These are phyloP conservation scores for Cyanoderma ruficeps DNA, from an alignment of 2,113 vertebrate species.

Conservation along the genomic window DNA sequence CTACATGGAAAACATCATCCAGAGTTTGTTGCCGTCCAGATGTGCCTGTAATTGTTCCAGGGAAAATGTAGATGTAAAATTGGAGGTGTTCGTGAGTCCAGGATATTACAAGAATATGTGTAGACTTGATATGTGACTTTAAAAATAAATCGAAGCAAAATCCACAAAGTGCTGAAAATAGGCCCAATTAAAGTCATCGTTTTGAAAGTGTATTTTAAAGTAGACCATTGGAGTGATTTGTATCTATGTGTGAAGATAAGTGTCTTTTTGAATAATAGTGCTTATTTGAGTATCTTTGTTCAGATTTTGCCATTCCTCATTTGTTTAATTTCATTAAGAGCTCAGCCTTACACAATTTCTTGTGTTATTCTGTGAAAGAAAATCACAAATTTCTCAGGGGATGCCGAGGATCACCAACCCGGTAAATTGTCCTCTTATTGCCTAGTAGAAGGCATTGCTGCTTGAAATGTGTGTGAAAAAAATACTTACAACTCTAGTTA, in stretches of 20 bases:
- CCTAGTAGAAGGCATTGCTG: neutral
- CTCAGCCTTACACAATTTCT: neutral
- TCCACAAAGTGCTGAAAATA: neutral
- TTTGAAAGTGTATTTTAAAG: conserved; percentile 29
- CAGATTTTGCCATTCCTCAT: neutral
- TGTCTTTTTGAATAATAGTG: neutral
- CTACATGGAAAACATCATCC: neutral
- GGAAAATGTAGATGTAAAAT: neutral
- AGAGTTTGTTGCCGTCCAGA: neutral
- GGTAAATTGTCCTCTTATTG: neutral
- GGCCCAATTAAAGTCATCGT: neutral
- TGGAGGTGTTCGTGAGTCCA: neutral
- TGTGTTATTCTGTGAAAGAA: neutral
- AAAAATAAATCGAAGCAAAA: neutral
- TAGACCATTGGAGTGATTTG: neutral
- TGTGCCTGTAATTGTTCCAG: neutral
- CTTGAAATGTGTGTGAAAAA: neutral
- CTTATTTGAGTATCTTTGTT: neutral
- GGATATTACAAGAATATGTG: neutral
- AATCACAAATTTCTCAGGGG: neutral
- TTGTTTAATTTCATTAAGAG: neutral
- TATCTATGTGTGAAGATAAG: neutral
- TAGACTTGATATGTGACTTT: neutral
- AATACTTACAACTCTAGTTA: neutral
- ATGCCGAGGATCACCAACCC: neutral